Conservation (phyloP, 1,140 invertebrate species). For the Papilio polytes region DNA sequence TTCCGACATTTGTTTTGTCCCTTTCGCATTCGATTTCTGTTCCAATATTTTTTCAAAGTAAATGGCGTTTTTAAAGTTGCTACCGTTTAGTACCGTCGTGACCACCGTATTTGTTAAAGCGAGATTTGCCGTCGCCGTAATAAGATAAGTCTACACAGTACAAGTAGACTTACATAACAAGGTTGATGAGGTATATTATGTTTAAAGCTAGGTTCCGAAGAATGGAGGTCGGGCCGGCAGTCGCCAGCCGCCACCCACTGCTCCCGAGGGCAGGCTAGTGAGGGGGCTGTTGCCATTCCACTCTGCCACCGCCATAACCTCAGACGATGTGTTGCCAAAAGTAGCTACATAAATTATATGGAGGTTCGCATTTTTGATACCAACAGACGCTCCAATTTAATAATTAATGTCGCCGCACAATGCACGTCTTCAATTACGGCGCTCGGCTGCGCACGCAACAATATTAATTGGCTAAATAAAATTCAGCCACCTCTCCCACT, state of each 20-base stretch:
- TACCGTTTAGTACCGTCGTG: background rate
- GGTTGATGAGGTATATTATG: slow-evolving; percentile 17
- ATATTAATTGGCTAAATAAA: slow-evolving; percentile 16
- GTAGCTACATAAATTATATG: slow-evolving; percentile 28
- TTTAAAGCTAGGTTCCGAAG: slow-evolving; percentile 30
- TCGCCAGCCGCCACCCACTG: slow-evolving; percentile 53
- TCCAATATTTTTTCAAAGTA: no score
- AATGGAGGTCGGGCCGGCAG: slow-evolving; percentile 57
- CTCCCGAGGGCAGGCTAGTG: slow-evolving; percentile 54
- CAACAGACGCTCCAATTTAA: slow-evolving; percentile 9
- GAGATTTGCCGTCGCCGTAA: background rate
- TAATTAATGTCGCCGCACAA: slow-evolving; percentile 28
- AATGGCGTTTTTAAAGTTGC: background rate
- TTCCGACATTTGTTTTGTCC: no score
- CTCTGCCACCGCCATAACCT: slow-evolving; percentile 31
- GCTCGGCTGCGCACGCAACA: slow-evolving; percentile 9
- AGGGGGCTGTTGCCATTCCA: slow-evolving; percentile 51
- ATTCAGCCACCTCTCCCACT: background rate
- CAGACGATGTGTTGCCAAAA: slow-evolving; percentile 37
- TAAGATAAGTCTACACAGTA: background rate
- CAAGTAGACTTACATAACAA: slow-evolving; percentile 24
- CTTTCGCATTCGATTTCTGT: no score
- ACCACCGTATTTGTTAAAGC: background rate
- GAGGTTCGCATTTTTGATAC: slow-evolving; percentile 26
- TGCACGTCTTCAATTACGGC: slow-evolving; percentile 26